Conservation (phyloP, 2,797 vertebrate species). For the Mastacembelus armatus region DNA sequence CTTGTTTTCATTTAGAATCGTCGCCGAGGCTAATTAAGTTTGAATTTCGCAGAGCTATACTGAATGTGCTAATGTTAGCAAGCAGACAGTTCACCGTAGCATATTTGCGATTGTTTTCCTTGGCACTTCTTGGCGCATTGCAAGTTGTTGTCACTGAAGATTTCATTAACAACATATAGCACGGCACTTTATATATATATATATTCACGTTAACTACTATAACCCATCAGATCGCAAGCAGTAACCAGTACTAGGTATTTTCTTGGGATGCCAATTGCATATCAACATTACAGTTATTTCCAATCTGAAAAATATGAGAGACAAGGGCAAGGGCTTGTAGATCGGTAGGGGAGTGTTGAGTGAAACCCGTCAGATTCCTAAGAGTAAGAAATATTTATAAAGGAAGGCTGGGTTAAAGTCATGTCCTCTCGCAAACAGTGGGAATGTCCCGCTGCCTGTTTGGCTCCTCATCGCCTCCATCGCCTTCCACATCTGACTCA, state of each 20-base stretch:
- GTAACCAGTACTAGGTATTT: background rate
- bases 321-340: too few relatives aligned
- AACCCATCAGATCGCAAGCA: too few relatives aligned
- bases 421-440: conserved; percentile 19
- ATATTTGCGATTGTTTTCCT: conserved; percentile 21
- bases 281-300: background rate
- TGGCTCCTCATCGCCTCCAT: conserved; percentile 31
- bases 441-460: conserved; percentile 61
- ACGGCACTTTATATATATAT: background rate
- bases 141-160: background rate
- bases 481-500: conserved; percentile 28
- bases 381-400: background rate
- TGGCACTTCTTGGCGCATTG: background rate
- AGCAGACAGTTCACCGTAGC: conserved; percentile 9
- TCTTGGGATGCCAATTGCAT: too few relatives aligned
- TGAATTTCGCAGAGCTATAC: background rate
- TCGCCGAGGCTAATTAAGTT: background rate
- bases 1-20: background rate
- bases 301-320: background rate
- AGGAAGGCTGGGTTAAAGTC: background rate
- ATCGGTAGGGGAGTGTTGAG: too few relatives aligned
- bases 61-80: conserved; percentile 33
- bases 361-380: background rate
- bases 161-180: background rate
- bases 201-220: background rate